Evolutionary conservation across 2,888 invertebrate species (phyloP).

Genomic region (Amiota communis): DNA sequence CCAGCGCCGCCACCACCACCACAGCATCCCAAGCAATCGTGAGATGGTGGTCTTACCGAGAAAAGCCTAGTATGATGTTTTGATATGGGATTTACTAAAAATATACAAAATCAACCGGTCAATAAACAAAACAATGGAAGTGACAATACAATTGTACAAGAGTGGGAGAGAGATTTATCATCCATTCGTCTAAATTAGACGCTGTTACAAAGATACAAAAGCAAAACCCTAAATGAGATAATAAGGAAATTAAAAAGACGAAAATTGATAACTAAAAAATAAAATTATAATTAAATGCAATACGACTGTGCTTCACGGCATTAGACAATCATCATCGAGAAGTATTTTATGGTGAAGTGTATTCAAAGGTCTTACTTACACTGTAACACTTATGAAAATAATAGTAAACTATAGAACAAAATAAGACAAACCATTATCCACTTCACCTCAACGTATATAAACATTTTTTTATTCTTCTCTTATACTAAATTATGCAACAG

Average conservation of each 20-base stretch:
- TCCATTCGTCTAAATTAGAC: slow-evolving; percentile 63
- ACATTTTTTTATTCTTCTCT: slow-evolving; percentile 15
- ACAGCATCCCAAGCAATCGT: slow-evolving; percentile 73
- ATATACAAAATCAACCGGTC: slow-evolving; percentile 17
- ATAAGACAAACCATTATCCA: not conserved
- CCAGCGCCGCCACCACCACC: slow-evolving; percentile 78
- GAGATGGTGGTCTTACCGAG: slow-evolving; percentile 54
- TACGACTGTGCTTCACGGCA: slow-evolving; percentile 48
- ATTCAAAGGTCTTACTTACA: not conserved
- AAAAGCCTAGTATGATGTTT: slow-evolving; percentile 30
- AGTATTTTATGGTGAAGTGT: not conserved
- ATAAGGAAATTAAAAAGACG: slow-evolving; percentile 33
- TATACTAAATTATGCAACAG: slow-evolving; percentile 7
- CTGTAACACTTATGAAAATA: slow-evolving; percentile 38
- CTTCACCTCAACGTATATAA: slow-evolving; percentile 24
- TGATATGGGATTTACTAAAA: slow-evolving; percentile 4
- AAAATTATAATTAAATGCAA: slow-evolving; percentile 31
- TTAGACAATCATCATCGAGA: slow-evolving; percentile 46
- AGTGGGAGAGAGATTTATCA: slow-evolving; percentile 41
- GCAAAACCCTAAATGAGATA: not conserved
- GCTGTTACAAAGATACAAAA: slow-evolving; percentile 39
- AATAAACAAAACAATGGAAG: slow-evolving; percentile 15
- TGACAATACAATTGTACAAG: slow-evolving; percentile 2
- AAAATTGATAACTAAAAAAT: slow-evolving; percentile 26
- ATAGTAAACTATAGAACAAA: slow-evolving; percentile 43